Evolutionary conservation across 2,113 vertebrate genomes (phyloP), one percentile per base, ranked within the genome.

Genomic region (Campylomormyrus numenius): DNA sequence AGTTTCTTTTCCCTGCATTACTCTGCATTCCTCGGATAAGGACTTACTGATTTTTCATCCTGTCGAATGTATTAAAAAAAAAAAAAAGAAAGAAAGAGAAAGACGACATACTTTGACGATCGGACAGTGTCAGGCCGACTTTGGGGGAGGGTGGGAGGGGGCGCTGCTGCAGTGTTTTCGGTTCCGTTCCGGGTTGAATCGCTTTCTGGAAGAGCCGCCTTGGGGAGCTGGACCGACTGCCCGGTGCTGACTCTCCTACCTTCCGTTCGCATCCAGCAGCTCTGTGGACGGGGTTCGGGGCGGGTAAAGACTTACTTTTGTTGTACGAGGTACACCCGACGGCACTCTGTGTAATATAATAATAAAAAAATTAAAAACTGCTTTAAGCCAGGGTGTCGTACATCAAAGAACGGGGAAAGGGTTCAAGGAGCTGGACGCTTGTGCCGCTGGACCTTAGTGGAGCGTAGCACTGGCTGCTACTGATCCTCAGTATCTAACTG

Each of bases 391-490:
- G 39, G 83, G 19, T 17, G 21, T 66, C 53, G 85, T 90, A 21
- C 85, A 58, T 89, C 85, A 74, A 24, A 52, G 83, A 19, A 52
- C 39, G 42, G 49, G 58, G 77, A 3, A 58, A 89, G 88, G 90
- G 53, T 89, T 87, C 84, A 83, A 62, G 80, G 89, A n/a, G 31
- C 2, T 13, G 35, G 89, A 50, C 45, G 24, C 56, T 66, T 48
- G 6, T 90, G 88, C 85, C 85, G 92, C 94, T 93, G 92, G 87
- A 80, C 56, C 88, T 48, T 90, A 85, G 19, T 52, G 87, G 62
- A 66, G 17, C 92, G 94, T 93, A 93, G 96, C 96, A 95, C 96
- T 93, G 93, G 93, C 91, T 94, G 94, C 94, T 95, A 80, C 94
- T 91, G 90, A n/a, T 77, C 90, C 88, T 91, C 91, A 91, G 89